Evolutionary conservation across 2,113 vertebrate genomes (phyloP).

Genomic region (Neolamprologus tretocephalus): DNA sequence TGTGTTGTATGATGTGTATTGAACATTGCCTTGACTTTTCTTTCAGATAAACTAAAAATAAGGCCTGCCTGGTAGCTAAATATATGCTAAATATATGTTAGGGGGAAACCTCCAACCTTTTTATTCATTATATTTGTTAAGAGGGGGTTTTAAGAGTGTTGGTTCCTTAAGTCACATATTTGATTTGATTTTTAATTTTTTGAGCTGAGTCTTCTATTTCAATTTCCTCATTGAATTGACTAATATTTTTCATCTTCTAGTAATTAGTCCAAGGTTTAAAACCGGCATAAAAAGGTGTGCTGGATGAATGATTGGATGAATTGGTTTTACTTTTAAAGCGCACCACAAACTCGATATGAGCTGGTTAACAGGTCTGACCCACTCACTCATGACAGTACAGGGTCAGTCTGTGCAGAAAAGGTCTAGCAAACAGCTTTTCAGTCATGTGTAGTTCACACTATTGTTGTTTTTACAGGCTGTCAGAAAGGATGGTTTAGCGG

Average conservation of each 20-base stretch:
- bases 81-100: background rate
- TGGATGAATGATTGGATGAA: background rate
- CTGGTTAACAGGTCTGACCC: background rate
- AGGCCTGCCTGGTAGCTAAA: background rate
- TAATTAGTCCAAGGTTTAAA: background rate
- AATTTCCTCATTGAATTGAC: background rate
- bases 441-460: slow-evolving; percentile 32
- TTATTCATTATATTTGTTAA: background rate
- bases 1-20: background rate
- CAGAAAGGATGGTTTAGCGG: background rate
- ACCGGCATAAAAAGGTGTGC: background rate
- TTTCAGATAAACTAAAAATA: background rate
- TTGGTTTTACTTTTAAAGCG: background rate
- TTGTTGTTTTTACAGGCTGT: slow-evolving; percentile 52
- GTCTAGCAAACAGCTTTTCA: background rate
- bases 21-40: background rate
- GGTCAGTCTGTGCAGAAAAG: background rate
- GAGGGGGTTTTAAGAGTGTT: background rate
- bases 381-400: background rate
- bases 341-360: background rate
- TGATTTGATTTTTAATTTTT: background rate
- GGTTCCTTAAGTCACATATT: background rate
- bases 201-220: background rate
- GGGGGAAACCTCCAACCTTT: background rate
- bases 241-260: background rate